These are phyloP conservation scores for Cranoglanis bouderius DNA, from an alignment of 2,113 vertebrate species.

Conservation along the genomic window DNA sequence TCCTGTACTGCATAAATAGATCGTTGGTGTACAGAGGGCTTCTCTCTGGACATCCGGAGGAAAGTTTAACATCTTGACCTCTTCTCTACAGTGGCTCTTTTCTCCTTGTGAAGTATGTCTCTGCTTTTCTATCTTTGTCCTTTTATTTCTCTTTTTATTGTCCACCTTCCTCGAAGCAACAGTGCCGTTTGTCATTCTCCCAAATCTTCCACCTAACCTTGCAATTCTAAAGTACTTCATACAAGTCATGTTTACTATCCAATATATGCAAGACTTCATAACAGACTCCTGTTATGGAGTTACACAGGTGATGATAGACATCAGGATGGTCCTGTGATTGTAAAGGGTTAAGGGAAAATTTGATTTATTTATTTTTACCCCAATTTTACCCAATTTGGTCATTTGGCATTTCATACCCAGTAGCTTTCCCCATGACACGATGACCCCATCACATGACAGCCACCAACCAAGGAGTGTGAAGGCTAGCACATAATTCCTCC, in stretches of 20 bases:
- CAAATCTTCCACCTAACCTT: not conserved
- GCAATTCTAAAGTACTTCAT: not conserved
- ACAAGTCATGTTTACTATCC: not conserved
- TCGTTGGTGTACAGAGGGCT: not conserved
- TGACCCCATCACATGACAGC: not conserved
- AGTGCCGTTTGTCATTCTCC: not conserved
- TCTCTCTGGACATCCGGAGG: not conserved
- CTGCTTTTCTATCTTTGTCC: not conserved
- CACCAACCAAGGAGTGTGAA: not conserved
- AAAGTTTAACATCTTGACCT: not conserved
- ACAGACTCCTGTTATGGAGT: not conserved
- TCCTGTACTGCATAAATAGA: conserved; percentile 1
- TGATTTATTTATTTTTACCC: not conserved
- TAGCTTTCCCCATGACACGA: not conserved
- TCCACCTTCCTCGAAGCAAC: not conserved
- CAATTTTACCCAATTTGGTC: not conserved
- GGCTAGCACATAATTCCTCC: not conserved
- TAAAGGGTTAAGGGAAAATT: no score
- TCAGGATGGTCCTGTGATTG: not conserved
- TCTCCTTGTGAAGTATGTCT: not conserved
- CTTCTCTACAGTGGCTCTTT: not conserved
- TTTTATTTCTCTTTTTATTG: not conserved
- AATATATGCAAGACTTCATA: not conserved
- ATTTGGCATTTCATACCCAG: not conserved
- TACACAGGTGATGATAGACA: not conserved